Percentiles rank a stretch among this genome's conserved stretches.
Evolutionary conservation across 2,888 invertebrate species (phyloP).

Genomic region (Rambutsinella grinnellia): DNA sequence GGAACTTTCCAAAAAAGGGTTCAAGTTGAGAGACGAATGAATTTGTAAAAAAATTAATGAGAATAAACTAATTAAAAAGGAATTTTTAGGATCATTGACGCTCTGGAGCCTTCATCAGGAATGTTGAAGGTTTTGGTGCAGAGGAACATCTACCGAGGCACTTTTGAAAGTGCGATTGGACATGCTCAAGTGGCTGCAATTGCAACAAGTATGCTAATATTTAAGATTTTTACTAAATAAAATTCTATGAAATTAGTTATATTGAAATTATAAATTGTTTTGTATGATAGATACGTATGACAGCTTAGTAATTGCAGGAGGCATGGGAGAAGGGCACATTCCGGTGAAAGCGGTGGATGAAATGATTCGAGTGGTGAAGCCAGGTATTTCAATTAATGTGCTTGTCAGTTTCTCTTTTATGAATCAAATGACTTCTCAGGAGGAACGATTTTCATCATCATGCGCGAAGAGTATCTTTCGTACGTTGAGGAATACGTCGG

Average conservation of each 20-base stretch:
- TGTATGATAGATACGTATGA: conserved; percentile 68
- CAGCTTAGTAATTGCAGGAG: conserved; percentile 67
- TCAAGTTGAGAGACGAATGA: conserved; percentile 47
- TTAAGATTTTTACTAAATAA: neutral
- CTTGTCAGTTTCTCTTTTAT: neutral
- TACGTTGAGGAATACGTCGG: conserved; percentile 67
- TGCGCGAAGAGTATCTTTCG: conserved; percentile 68
- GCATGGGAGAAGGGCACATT: conserved; percentile 68
- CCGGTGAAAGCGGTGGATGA: conserved; percentile 67
- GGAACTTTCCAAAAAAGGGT: conserved; percentile 62
- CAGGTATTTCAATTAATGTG: conserved; percentile 62
- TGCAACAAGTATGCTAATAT: conserved; percentile 40
- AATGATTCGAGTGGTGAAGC: conserved; percentile 67
- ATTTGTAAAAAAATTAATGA: neutral
- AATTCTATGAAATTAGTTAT: too few relatives aligned
- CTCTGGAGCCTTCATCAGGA: conserved; percentile 68
- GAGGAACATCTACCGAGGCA: conserved; percentile 67
- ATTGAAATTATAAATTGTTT: too few relatives aligned
- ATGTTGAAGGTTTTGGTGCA: conserved; percentile 67
- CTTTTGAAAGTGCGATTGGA: conserved; percentile 65
- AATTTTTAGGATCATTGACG: conserved; percentile 67
- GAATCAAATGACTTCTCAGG: conserved; percentile 62
- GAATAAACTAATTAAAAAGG: neutral
- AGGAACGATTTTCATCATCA: conserved; percentile 67
- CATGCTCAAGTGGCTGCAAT: conserved; percentile 39